Conservation (phyloP, 2,113 vertebrate genomes). For the Aleadryas rufinucha region DNA sequence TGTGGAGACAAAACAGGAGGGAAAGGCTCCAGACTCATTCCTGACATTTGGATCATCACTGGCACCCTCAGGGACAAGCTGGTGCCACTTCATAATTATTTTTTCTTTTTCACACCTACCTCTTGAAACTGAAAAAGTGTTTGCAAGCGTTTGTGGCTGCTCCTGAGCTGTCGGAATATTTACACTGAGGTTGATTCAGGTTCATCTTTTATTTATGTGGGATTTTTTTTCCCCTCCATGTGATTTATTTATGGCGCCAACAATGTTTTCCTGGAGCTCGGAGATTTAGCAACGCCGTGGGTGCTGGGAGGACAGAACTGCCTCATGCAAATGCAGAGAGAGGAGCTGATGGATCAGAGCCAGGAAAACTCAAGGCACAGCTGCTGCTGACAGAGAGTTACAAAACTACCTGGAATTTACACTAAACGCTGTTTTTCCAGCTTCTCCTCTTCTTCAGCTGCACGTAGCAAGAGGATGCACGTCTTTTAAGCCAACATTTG, state of each 20-base stretch:
- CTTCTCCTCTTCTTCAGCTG: not conserved
- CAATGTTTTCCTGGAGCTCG: not conserved
- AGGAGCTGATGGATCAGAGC: not conserved
- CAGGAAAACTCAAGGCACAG: not conserved
- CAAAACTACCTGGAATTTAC: not conserved
- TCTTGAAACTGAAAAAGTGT: not conserved
- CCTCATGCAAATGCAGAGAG: not conserved
- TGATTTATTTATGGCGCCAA: not conserved
- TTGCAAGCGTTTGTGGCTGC: not conserved
- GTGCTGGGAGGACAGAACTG: not conserved
- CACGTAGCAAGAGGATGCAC: not conserved
- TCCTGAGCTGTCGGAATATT: not conserved
- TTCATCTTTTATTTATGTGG: conserved; percentile 8
- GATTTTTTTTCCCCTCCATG: not conserved
- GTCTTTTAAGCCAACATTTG: not conserved
- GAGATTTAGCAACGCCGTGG: not conserved
- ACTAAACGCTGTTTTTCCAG: not conserved
- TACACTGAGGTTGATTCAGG: not conserved
- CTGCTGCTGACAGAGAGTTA: not conserved
- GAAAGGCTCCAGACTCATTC: not conserved
- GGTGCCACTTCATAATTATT: not conserved
- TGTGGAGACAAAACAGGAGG: not conserved
- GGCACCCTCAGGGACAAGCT: not conserved
- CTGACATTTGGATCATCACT: not conserved
- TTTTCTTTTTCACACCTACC: not conserved